Conservation (phyloP, 2,797 vertebrate species). For the Falco rusticolus region DNA sequence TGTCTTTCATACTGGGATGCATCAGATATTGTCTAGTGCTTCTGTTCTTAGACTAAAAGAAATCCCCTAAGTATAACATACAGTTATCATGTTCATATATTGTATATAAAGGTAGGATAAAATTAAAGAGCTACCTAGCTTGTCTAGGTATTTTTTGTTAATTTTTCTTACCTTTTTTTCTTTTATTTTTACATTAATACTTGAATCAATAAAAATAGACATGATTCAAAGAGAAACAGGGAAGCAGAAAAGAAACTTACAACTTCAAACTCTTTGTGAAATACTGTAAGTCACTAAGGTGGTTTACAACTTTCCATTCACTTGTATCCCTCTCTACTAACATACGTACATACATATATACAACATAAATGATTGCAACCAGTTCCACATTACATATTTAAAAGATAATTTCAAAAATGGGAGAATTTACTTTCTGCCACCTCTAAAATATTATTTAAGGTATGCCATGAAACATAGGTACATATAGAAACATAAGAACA, state of each 20-base stretch:
- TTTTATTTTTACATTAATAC: neutral
- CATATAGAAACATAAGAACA: neutral
- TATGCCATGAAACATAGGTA: neutral
- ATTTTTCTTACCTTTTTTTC: rapidly evolving
- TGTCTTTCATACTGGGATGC: neutral
- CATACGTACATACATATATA: too few relatives aligned
- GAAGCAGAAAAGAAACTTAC: neutral
- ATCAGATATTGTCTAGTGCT: neutral
- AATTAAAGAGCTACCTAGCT: neutral
- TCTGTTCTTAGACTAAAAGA: constrained; percentile 1
- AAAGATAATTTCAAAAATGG: neutral
- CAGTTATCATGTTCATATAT: neutral
- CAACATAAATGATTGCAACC: neutral
- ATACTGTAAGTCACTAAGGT: neutral
- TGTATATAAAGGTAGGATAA: neutral
- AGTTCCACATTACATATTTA: neutral
- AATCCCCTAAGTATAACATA: neutral
- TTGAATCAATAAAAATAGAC: neutral
- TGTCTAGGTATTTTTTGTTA: neutral
- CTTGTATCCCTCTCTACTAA: neutral
- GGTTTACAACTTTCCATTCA: neutral
- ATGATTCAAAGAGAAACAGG: neutral
- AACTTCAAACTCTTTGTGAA: neutral
- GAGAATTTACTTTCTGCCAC: neutral
- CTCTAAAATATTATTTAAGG: neutral